phyloP scores from a whole-genome alignment of 2,113 vertebrate genomes.

The Pyrgilauda ruficollis region DNA sequence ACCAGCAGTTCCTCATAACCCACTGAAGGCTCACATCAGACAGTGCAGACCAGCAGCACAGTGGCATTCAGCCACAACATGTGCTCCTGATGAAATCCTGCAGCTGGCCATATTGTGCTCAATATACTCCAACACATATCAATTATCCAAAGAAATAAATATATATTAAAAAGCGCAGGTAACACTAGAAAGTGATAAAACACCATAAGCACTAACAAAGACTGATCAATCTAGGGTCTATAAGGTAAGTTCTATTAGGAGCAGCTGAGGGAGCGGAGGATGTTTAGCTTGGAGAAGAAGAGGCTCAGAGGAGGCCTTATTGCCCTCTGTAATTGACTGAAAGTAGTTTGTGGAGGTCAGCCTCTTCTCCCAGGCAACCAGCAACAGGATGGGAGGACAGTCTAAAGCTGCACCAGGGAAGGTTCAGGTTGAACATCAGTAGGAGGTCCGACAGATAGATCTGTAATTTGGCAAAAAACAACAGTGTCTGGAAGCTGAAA shows the following conservation, averaged over 20 bases:
- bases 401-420: background rate
- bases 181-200: background rate
- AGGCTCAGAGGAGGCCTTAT: background rate
- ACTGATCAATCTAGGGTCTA: background rate
- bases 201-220: background rate
- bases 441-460: background rate
- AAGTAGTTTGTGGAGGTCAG: background rate
- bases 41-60: background rate
- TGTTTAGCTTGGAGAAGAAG: background rate
- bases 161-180: background rate
- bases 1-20: background rate
- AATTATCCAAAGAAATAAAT: background rate
- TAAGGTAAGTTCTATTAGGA: background rate
- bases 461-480: background rate
- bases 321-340: background rate
- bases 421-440: background rate
- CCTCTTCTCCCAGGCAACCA: background rate
- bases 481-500: background rate
- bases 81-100: background rate
- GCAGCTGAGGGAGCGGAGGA: background rate
- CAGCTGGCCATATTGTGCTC: background rate
- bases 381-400: background rate
- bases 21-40: rapidly evolving
- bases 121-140: background rate
- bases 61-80: background rate